Conservation (phyloP, 1,140 invertebrate genomes). For the Drosophila arizonae region DNA sequence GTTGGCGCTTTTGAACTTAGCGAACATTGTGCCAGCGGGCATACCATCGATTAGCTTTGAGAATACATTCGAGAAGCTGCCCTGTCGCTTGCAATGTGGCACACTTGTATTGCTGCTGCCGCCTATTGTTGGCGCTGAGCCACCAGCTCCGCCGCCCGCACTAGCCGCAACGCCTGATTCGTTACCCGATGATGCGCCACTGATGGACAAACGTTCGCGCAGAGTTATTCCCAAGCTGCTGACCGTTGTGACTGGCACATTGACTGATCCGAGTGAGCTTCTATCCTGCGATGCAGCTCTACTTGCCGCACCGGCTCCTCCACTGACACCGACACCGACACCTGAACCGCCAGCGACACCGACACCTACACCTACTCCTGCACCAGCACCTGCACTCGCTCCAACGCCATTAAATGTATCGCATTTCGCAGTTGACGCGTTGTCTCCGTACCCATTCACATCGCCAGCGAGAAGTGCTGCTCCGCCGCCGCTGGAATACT, state of each 20-base stretch:
- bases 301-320: background rate
- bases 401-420: slow-evolving; percentile 45
- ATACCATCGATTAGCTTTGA: slow-evolving; percentile 83
- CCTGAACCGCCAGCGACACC: background rate
- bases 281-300: slow-evolving; percentile 16
- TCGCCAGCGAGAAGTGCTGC: slow-evolving; percentile 29
- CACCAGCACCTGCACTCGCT: slow-evolving; percentile 1
- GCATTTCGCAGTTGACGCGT: slow-evolving; percentile 42
- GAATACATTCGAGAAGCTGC: slow-evolving; percentile 82
- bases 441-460: slow-evolving; percentile 55
- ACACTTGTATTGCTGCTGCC: slow-evolving; percentile 36
- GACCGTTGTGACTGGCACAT: slow-evolving; percentile 14
- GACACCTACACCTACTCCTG: background rate
- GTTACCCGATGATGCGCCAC: slow-evolving; percentile 33
- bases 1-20: slow-evolving; percentile 88
- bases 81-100: slow-evolving; percentile 71
- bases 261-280: slow-evolving; percentile 8
- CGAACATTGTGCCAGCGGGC: slow-evolving; percentile 87
- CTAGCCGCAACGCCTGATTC: slow-evolving; percentile 7
- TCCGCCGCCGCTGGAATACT: slow-evolving; percentile 44
- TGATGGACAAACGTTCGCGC: slow-evolving; percentile 53
- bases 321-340: slow-evolving; percentile 4
- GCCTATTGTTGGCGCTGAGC: slow-evolving; percentile 67
- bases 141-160: slow-evolving; percentile 19
- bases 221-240: slow-evolving; percentile 35